phyloP scores from a whole-genome alignment of 2,113 vertebrate species.

The Zosterops hypoxanthus region DNA sequence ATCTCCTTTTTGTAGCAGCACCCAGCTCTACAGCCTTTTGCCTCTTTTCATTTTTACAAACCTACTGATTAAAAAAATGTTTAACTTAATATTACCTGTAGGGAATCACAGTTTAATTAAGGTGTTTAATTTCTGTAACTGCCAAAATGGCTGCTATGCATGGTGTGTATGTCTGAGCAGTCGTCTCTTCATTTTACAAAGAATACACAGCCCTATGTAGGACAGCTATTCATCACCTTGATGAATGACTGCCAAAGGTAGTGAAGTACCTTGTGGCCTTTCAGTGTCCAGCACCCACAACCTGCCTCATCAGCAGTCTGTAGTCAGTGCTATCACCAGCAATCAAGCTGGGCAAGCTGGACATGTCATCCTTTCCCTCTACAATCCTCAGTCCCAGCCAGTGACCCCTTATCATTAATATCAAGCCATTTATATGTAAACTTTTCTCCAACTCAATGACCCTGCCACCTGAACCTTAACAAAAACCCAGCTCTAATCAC shows the following conservation, averaged over 20 bases:
- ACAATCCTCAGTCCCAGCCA: neutral
- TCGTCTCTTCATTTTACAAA: neutral
- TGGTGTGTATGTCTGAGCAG: neutral
- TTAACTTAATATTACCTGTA: neutral
- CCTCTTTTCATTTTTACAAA: neutral
- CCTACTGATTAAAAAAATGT: neutral
- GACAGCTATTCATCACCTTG: neutral
- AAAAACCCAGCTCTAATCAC: neutral
- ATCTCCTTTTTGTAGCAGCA: neutral
- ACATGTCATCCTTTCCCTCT: neutral
- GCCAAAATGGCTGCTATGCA: neutral
- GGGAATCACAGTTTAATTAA: neutral
- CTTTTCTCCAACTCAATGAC: neutral
- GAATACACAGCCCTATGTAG: neutral
- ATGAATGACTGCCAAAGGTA: neutral
- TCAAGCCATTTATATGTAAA: neutral
- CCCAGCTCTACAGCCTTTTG: neutral
- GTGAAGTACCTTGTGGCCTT: neutral
- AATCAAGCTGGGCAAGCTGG: neutral
- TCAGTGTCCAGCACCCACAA: neutral
- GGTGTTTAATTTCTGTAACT: neutral
- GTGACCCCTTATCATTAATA: neutral
- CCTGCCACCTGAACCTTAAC: neutral
- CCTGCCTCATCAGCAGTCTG: neutral
- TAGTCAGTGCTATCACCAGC: fast-evolving